A percentile compares a stretch with the other conserved stretches of the same genome.
Evolutionary conservation across 1,140 invertebrate genomes (phyloP).

Genomic region (Musca vetustissima): DNA sequence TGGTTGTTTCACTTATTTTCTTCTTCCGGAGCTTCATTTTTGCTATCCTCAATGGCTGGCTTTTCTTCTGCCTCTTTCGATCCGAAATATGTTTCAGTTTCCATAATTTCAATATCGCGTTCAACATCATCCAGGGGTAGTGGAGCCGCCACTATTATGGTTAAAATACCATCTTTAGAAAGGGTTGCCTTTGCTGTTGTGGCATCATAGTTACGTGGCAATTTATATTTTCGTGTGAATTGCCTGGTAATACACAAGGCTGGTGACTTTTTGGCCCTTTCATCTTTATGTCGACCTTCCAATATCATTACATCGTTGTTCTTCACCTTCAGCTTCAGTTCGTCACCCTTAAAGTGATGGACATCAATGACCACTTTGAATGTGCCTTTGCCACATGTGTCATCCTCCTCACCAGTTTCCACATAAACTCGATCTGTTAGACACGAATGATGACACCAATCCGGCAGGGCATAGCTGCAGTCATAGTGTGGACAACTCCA

Average conservation of each 20-base stretch:
- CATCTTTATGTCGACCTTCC: conserved; percentile 46
- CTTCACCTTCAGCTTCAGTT: conserved; percentile 46
- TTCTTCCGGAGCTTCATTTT: neutral
- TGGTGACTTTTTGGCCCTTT: conserved; percentile 41
- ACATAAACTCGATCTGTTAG: conserved; percentile 45
- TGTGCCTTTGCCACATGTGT: conserved; percentile 42
- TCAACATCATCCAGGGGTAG: conserved; percentile 51
- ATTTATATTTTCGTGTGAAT: conserved; percentile 47
- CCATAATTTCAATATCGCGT: conserved; percentile 46
- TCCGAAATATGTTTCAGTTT: conserved; percentile 49
- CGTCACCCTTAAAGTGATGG: conserved; percentile 46
- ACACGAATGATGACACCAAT: conserved; percentile 51
- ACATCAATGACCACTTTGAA: conserved; percentile 51
- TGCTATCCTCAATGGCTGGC: conserved; percentile 40
- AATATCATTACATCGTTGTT: conserved; percentile 48
- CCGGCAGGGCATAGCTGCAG: conserved; percentile 40
- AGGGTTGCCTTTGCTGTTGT: conserved; percentile 48
- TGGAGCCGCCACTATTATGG: conserved; percentile 51
- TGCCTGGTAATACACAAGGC: conserved; percentile 45
- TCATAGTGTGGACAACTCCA: conserved; percentile 46
- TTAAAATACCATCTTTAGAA: conserved; percentile 50
- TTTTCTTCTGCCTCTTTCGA: conserved; percentile 37
- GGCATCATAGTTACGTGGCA: conserved; percentile 49
- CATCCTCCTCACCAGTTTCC: conserved; percentile 45
- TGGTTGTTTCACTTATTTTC: conserved; percentile 26